Percentiles rank a stretch among this genome's conserved stretches.
These are phyloP conservation scores for Chrysogorgia sp. DNA, from an alignment of 92 coral and sea anemone species.

Conservation along the genomic window DNA sequence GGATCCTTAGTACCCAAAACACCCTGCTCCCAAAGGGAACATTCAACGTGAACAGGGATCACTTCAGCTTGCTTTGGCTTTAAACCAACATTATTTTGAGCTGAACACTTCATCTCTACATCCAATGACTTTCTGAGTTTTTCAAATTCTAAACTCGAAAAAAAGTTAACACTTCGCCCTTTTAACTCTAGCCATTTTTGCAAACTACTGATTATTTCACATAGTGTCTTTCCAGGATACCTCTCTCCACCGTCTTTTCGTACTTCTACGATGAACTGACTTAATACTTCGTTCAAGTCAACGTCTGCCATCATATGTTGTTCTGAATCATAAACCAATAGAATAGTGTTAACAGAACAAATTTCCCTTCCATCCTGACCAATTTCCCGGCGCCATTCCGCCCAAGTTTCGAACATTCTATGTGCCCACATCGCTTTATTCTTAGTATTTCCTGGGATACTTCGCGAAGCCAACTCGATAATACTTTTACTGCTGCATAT, in stretches of 20 bases:
- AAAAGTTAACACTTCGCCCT: constrained; percentile 34
- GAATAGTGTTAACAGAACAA: not conserved
- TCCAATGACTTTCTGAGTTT: constrained; percentile 14
- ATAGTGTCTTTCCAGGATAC: constrained; percentile 41
- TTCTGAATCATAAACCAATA: constrained; percentile 3
- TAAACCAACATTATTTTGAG: constrained; percentile 24
- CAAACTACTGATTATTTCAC: constrained; percentile 43
- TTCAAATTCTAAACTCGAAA: constrained; percentile 5
- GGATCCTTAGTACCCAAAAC: constrained; percentile 4
- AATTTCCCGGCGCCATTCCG: constrained; percentile 14
- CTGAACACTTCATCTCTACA: constrained; percentile 35
- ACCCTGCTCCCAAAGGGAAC: not conserved
- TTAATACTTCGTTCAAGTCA: constrained; percentile 26
- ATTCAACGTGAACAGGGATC: constrained; percentile 11
- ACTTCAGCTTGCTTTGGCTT: constrained; percentile 28
- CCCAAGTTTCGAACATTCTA: constrained; percentile 16
- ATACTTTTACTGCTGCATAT: not conserved
- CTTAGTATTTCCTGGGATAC: constrained; percentile 2
- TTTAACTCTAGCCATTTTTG: constrained; percentile 40
- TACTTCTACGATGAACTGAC: constrained; percentile 37
- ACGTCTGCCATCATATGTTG: constrained; percentile 10
- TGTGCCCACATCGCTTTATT: constrained; percentile 17
- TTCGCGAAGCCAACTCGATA: not conserved
- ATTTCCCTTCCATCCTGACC: constrained; percentile 11
- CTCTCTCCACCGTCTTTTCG: constrained; percentile 41